phyloP scores from a whole-genome alignment of 2,113 vertebrate genomes.

The Aldabrachelys gigantea region DNA sequence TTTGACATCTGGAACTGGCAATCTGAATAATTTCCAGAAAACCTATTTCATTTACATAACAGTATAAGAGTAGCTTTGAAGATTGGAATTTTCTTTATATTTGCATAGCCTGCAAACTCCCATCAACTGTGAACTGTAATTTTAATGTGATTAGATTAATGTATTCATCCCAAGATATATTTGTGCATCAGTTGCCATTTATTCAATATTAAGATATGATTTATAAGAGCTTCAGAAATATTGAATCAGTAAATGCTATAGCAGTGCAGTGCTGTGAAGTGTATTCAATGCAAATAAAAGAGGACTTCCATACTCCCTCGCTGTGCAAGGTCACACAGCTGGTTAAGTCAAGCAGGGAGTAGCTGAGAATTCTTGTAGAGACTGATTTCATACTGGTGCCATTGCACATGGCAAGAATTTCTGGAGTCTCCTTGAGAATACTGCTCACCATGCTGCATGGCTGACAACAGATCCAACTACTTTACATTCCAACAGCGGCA shows the following conservation, averaged over 20 bases:
- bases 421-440: not conserved
- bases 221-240: accelerated
- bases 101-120: not conserved
- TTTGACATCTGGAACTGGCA: not conserved
- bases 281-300: accelerated
- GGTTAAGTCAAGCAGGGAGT: not conserved
- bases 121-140: not conserved
- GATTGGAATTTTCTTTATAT: not conserved
- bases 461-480: not conserved
- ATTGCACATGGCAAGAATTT: not conserved
- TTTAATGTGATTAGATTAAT: too few relatives aligned
- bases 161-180: not conserved
- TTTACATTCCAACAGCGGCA: not conserved
- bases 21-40: not conserved
- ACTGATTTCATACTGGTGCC: not conserved
- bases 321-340: not conserved
- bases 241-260: not conserved
- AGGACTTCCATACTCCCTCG: not conserved
- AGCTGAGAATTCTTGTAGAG: not conserved
- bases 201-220: accelerated
- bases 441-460: not conserved
- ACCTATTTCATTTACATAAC: not conserved
- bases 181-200: accelerated
- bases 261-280: not conserved
- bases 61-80: not conserved